Evolutionary conservation across 2,797 vertebrate species (phyloP).

Genomic region (Margarornis squamiger): DNA sequence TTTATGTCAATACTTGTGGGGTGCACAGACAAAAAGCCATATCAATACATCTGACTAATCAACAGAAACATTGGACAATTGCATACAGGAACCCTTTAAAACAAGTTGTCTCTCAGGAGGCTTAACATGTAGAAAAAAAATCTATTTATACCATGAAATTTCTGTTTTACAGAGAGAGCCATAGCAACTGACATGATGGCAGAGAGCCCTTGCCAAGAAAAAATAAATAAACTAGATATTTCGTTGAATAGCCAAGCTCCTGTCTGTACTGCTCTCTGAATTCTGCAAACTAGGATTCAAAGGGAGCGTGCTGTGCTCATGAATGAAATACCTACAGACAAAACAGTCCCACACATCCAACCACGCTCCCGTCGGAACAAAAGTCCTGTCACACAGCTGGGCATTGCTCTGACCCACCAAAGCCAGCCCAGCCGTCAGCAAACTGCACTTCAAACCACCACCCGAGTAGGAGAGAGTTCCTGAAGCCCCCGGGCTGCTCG

Average conservation of each 20-base stretch:
- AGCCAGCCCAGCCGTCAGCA: conserved; percentile 4
- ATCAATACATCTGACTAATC: background rate
- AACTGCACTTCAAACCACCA: conserved; percentile 19
- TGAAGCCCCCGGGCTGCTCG: background rate
- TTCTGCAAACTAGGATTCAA: background rate
- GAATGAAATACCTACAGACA: conserved; percentile 36
- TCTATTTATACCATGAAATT: background rate
- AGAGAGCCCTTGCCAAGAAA: background rate
- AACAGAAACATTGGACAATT: background rate
- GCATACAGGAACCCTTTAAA: background rate
- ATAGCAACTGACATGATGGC: conserved; percentile 45
- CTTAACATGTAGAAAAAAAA: background rate
- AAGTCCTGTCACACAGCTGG: background rate
- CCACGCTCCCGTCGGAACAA: background rate
- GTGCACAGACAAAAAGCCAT: background rate
- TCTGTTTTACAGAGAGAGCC: conserved; percentile 41
- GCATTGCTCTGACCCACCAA: background rate
- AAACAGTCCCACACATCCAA: background rate
- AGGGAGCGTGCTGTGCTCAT: background rate
- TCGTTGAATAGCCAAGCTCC: conserved; percentile 19
- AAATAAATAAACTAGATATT: background rate
- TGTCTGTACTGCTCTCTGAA: conserved; percentile 5
- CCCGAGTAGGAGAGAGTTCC: conserved; percentile 16
- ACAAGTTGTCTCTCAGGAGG: background rate
- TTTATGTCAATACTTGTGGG: background rate